These are phyloP conservation scores for Rotaria macrura DNA, from an alignment of 2,888 invertebrate genomes.

Conservation along the genomic window DNA sequence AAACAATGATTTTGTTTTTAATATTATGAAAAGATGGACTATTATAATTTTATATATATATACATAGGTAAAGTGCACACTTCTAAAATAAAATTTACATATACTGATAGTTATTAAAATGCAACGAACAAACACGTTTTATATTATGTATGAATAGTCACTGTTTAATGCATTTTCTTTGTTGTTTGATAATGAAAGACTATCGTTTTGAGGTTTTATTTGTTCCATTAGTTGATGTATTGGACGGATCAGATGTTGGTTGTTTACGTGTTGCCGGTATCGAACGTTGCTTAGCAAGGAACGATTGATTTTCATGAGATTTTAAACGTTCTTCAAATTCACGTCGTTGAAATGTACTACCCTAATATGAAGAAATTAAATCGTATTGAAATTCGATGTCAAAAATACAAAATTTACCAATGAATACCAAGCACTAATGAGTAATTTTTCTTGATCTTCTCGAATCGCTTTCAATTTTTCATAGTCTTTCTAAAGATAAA, in stretches of 20 bases:
- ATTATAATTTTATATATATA: background rate
- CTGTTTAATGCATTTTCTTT: background rate
- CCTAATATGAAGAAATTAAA: constrained; percentile 37
- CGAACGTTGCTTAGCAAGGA: constrained; percentile 68
- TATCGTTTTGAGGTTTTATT: background rate
- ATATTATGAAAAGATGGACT: background rate
- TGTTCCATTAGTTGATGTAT: background rate
- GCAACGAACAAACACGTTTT: background rate
- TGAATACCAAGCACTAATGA: constrained; percentile 75
- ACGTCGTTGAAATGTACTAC: constrained; percentile 62
- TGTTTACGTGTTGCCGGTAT: constrained; percentile 48
- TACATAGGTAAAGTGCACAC: background rate
- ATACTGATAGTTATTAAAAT: constrained; percentile 1
- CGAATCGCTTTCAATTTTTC: constrained; percentile 56
- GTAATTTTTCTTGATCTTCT: constrained; percentile 70
- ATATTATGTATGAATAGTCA: background rate
- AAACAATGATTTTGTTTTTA: background rate
- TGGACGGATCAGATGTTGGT: background rate
- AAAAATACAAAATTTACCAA: constrained; percentile 50
- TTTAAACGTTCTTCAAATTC: constrained; percentile 69
- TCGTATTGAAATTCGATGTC: too few species aligned
- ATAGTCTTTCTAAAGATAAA: constrained; percentile 55
- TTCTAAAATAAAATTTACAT: background rate
- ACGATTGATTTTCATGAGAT: constrained; percentile 63
- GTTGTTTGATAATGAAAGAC: background rate